phyloP scores from a whole-genome alignment of 2,113 vertebrate species.

The Sus scrofa region DNA sequence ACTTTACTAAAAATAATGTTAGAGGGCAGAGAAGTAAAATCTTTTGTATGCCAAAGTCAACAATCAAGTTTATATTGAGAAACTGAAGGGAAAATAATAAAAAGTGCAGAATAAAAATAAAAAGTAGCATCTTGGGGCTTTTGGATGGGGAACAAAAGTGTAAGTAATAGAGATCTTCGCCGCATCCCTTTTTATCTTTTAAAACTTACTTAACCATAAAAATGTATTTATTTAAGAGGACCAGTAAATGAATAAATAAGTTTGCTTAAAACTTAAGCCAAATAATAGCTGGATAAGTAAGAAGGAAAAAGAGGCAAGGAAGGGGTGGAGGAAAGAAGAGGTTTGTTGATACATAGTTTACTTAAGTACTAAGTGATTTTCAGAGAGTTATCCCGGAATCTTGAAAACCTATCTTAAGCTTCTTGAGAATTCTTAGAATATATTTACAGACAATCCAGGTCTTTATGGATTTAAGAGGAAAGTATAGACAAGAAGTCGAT shows the following conservation, averaged over 20 bases:
- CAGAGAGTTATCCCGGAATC: background rate
- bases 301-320: background rate
- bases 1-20: constrained; percentile 52
- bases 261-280: constrained; percentile 33
- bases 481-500: background rate
- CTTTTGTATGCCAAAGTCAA: background rate
- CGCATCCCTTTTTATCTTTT: background rate
- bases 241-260: background rate
- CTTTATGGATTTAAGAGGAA: background rate
- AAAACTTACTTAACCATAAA: background rate
- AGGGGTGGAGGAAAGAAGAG: background rate
- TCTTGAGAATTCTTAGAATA: background rate
- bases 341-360: background rate
- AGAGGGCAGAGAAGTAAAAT: background rate
- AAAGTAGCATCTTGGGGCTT: background rate
- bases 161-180: background rate
- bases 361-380: background rate
- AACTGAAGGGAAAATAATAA: constrained; percentile 21
- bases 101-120: background rate
- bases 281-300: background rate
- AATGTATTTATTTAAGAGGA: background rate
- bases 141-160: background rate
- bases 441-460: background rate
- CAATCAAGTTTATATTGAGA: constrained; percentile 35
- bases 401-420: background rate